Base-by-base conservation (phyloP, 1,140 invertebrate genomes). In the Mycetomoellerius zeteki region DNA sequence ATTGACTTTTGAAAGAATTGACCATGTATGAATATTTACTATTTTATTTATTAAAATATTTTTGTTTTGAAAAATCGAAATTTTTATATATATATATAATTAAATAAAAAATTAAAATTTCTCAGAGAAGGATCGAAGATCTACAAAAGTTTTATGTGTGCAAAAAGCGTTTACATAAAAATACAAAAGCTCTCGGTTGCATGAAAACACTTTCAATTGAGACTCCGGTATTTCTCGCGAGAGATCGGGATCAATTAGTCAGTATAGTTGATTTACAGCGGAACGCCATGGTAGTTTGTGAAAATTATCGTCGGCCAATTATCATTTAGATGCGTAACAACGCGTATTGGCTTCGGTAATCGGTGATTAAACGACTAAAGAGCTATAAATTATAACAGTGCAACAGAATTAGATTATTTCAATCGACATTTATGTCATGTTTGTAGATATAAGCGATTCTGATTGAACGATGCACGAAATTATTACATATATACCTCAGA, bases 231-330 rank as follows among this genome's bases (percentile, higher is more conserved):
- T 50, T 84, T 75, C 27, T 73, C 27, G 43, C 14, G 37, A 69
- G n/a, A 69, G 62, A 43, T 37, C 56, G 14, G 47, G 37, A 84
- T 84, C 24, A 54, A 84, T 84, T 84, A 56, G 33, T 73, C 37
- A 58, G 43, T 21, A 67, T 5, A 16, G 33, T 71, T 80, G 71
- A 87, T 64, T 86, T 56, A 56, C n/a, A 8, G 54, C 7, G n/a
- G 27, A 24, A 60, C 24, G 4, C 8, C 19, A 33, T 4, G 33
- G 27, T 71, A 62, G 43, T 56, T 71, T 64, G 47, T 85, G 56
- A 81, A 82, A 88, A 86, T 86, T 75, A 88, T 88, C 69, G 52
- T 50, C 27, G 12, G 60, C 56, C 52, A 81, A 88, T 86, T 80
- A 86, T 76, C 76, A 88, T 75, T 64, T 82, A 71, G 69, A 88